Base-by-base conservation (phyloP, 2,113 vertebrate genomes). In the Octodon degus region DNA sequence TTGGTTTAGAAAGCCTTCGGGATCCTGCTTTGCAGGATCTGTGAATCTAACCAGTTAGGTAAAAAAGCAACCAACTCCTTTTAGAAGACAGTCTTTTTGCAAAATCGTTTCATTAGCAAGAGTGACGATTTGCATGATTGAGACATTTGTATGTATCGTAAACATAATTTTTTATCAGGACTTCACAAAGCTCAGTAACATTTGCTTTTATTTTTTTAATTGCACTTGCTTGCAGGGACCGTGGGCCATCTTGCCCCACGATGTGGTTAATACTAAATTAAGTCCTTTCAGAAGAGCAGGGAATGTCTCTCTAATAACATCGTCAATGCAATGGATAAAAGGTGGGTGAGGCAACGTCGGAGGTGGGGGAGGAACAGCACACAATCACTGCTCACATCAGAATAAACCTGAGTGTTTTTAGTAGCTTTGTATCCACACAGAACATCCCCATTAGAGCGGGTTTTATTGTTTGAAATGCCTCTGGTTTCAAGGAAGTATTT, bases 401-500 rank as follows among this genome's bases (percentile, higher is more conserved):
- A 96, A 98, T 95, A 98, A 98, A 98, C 89, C 82, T 68, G 97
- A 98, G 98, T 95, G 97, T 96, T 98, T 97, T 98, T 95, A 97
- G 97, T 88, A 96, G 97, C 96, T 96, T 96, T 94, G 97, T 94
- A 92, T 89, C 94, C 97, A 98, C 96, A 97, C 82, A 95, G 93
- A 93, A 94, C 7, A 1, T 97, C 94, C 96, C 98, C 98, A 98
- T 98, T 98, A 98, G 94, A 97, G 97, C 80, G 27, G 72, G 91
- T 96, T 98, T 98, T 98, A 98, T 98, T 98, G 98, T 99, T 97
- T 98, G 98, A 98, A 98, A 99, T 98, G 98, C 98, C 98, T 99
- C 98, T 97, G 98, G 98, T 98, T 98, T 98, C 97, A 98, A 98
- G 97, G 89, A 98, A 98, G 98, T 99, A 98, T 98, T 99, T 99